A percentile compares a stretch with the other conserved stretches of the same genome.
Conservation (phyloP, 30 jellyfish, hydroid and myxozoan species). For the Pelagia noctiluca region DNA sequence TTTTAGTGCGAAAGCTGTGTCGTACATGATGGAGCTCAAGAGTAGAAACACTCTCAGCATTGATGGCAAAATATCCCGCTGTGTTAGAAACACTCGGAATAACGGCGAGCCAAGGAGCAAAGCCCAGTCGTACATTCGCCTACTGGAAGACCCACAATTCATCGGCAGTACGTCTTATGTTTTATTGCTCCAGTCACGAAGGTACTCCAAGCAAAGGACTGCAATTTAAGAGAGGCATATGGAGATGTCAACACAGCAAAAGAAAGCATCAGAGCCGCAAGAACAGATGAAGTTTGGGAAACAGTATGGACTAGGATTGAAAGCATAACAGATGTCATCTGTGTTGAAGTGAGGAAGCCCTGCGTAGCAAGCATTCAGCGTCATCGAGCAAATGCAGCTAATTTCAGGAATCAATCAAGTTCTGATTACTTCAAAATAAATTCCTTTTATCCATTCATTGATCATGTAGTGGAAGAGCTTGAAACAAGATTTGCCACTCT, state of each 20-base stretch:
- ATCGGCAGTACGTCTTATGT: conserved; percentile 15
- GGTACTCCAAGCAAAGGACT: conserved; percentile 45
- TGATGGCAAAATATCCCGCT: conserved; percentile 56
- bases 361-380: conserved; percentile 54
- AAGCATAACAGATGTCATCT: conserved; percentile 30
- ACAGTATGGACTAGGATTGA: conserved; percentile 61
- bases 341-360: conserved; percentile 64
- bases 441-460: conserved; percentile 41
- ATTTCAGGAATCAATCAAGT: conserved; percentile 51
- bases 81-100: conserved; percentile 50
- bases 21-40: conserved; percentile 61
- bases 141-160: conserved; percentile 39
- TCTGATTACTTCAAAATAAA: conserved; percentile 46
- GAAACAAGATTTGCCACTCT: conserved; percentile 50
- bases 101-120: conserved; percentile 64
- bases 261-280: conserved; percentile 41
- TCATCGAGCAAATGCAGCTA: conserved; percentile 56
- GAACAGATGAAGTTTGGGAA: conserved; percentile 44
- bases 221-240: conserved; percentile 41
- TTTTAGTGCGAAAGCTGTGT: conserved; percentile 65
- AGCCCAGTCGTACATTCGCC: conserved; percentile 51
- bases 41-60: conserved; percentile 57
- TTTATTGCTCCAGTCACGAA: conserved; percentile 36
- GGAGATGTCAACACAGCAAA: conserved; percentile 48
- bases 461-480: conserved; percentile 49